A percentile compares a stretch with the other conserved stretches of the same genome.
Conservation (phyloP, 2,113 vertebrate genomes). For the Istiophorus platypterus region DNA sequence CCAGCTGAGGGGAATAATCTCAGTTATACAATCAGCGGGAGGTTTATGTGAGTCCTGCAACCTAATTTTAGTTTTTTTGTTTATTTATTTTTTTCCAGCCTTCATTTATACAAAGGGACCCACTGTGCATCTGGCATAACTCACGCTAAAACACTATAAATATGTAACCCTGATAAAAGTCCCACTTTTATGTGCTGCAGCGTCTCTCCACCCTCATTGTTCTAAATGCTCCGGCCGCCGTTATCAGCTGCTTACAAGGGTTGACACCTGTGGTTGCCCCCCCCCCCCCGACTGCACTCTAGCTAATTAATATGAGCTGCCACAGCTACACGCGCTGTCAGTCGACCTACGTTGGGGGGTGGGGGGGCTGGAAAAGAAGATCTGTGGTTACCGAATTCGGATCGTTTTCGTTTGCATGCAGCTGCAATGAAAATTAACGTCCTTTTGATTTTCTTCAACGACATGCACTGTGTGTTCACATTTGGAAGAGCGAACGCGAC, state of each 20-base stretch:
- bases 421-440: neutral
- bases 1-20: neutral
- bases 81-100: neutral
- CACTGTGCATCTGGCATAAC: neutral
- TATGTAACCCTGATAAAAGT: neutral
- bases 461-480: neutral
- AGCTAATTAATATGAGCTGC: constrained; percentile 59
- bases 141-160: neutral
- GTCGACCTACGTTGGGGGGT: no score
- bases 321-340: constrained; percentile 29
- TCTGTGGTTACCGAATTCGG: neutral
- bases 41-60: neutral
- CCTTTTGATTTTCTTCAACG: neutral
- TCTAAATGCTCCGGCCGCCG: neutral
- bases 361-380: neutral
- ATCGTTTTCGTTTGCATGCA: neutral
- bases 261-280: no score
- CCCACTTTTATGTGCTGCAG: neutral
- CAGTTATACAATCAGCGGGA: neutral
- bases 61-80: no score
- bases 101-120: neutral
- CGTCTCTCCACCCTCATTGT: neutral
- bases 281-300: constrained; percentile 72
- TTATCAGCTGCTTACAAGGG: neutral
- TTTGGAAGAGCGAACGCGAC: neutral